phyloP scores from a whole-genome alignment of 2,888 invertebrate genomes.

The Chaetogeoica ovagalla region DNA sequence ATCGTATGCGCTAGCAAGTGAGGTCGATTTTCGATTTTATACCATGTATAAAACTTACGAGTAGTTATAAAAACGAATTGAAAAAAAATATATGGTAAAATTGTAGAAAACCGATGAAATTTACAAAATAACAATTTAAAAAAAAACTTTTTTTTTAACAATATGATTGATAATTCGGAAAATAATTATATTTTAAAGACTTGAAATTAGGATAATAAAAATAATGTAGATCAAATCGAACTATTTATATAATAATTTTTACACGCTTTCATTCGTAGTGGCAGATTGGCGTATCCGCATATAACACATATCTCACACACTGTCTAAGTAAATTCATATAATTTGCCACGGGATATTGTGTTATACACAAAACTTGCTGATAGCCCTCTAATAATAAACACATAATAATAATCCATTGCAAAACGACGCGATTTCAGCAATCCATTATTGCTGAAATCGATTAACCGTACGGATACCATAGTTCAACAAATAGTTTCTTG shows the following conservation, averaged over 20 bases:
- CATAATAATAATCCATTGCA: not conserved
- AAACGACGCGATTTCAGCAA: slow-evolving; percentile 13
- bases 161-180: too few species aligned
- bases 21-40: too few species aligned
- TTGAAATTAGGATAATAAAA: not conserved
- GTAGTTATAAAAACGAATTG: too few species aligned
- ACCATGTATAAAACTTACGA: too few species aligned
- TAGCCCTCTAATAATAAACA: not conserved
- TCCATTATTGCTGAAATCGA: slow-evolving; percentile 3
- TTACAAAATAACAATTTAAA: too few species aligned
- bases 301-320: not conserved
- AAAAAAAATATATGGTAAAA: too few species aligned
- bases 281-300: not conserved
- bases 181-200: not conserved
- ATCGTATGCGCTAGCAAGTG: too few species aligned
- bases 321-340: not conserved
- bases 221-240: slow-evolving; percentile 1
- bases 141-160: too few species aligned
- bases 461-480: not conserved
- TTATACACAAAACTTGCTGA: not conserved
- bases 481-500: not conserved
- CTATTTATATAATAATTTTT: not conserved
- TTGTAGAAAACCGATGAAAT: too few species aligned
- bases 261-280: slow-evolving; percentile 15
- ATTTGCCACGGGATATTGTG: slow-evolving; percentile 26